Base-by-base conservation (phyloP, 2,797 vertebrate genomes). In the Synaphobranchus kaupii region DNA sequence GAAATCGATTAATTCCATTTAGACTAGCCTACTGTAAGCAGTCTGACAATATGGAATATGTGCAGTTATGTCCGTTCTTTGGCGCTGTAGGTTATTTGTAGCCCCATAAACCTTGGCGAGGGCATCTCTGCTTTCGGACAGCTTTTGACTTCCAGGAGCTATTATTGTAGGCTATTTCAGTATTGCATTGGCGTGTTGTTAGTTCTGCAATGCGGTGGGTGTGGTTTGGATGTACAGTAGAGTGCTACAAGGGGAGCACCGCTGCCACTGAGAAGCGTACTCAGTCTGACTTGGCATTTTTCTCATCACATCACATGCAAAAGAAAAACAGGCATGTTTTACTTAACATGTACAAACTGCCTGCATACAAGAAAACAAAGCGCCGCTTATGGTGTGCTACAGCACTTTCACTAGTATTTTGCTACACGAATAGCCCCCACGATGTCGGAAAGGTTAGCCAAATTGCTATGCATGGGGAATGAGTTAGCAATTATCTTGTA, bases 171-270 rank as follows among this genome's bases (percentile, higher is more conserved):
- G 39, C 39, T 39, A 44, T 52, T 82, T 48, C 44, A 82, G 44
- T 80, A 44, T 82, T 71, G 28, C 68, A 71, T 15, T 47, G 34
- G 76, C 48, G 86, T 87, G 87, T 44, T 87, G 87, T 31, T 44
- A 44, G 34, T 87, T 85, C 87, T 87, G 87, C 87, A 87, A 85
- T 87, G 87, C 87, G 87, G 87, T 87, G 83, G 87, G 87, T 87
- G 87, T 87, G 87, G 87, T 58, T 71, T 87, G 83, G 66, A 50
- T 87, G 48, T 73, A 34, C 73, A 22, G 39, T 81, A 86, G 22
- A 31, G 58, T 20, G 4, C 54, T 60, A 76, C 63, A 7, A 22
- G 58, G n/a, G 39, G 47, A 81, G 25, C 28, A 28, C 80, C 8
- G 73, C 34, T 76, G 73, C 73, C 73, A 76, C 25, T 34, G 73